Conservation (phyloP, 2,113 vertebrate species). For the Protomyctophum bolini region DNA sequence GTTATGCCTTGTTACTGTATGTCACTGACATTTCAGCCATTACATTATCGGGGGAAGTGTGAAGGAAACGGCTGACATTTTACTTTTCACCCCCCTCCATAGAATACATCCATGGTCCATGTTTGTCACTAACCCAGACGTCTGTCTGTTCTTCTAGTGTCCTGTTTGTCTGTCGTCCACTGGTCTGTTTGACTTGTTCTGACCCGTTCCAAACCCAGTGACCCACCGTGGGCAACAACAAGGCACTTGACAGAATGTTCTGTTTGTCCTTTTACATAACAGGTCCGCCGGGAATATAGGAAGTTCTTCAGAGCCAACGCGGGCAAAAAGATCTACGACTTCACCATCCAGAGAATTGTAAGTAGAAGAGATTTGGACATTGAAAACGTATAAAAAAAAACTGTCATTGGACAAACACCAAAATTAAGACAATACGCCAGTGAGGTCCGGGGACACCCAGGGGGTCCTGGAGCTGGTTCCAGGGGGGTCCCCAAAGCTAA, state of each 20-base stretch:
- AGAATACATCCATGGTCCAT: slow-evolving; percentile 15
- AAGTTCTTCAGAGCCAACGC: slow-evolving; percentile 98
- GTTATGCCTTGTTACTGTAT: neutral
- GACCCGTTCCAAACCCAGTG: neutral
- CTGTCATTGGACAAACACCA: too few species aligned
- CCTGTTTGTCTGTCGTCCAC: slow-evolving; percentile 14
- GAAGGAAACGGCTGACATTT: neutral
- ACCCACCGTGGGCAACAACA: neutral
- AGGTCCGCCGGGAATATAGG: slow-evolving; percentile 97
- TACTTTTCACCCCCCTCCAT: slow-evolving; percentile 19
- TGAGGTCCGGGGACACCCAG: too few species aligned
- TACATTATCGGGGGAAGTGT: neutral
- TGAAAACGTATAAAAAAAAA: too few species aligned
- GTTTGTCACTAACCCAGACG: slow-evolving; percentile 63
- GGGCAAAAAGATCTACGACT: slow-evolving; percentile 96
- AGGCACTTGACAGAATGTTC: slow-evolving; percentile 22
- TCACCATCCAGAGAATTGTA: slow-evolving; percentile 96
- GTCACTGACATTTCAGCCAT: neutral
- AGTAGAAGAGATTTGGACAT: slow-evolving; percentile 61
- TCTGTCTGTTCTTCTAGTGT: slow-evolving; percentile 46
- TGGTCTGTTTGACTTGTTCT: neutral
- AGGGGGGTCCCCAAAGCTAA: too few species aligned
- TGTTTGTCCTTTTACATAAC: slow-evolving; percentile 45
- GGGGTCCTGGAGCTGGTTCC: too few species aligned
- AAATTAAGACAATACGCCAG: too few species aligned